Evolutionary conservation across 2,888 invertebrate species (phyloP), one percentile per base, ranked within the genome.

Genomic region (Thymelicus sylvestris): DNA sequence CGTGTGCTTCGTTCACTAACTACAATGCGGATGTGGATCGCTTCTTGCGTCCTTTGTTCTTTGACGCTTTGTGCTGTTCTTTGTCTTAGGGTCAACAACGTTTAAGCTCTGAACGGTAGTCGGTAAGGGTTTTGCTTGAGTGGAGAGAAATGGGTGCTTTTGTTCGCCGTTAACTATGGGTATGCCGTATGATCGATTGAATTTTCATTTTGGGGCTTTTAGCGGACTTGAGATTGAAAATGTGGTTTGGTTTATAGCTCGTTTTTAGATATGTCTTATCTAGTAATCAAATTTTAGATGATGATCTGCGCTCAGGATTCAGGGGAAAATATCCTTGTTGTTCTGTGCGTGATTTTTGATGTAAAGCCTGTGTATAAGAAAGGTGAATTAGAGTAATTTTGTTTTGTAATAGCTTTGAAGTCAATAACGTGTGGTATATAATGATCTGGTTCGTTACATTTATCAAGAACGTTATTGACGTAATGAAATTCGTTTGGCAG

Each of bases 41-140:
- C 48, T 64, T 31, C 50, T 50, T 47, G 50, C 15, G n/a, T 63
- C 63, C 64, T 64, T 64, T 64, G 64, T 64, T 52, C 13, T 19
- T 19, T 4, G 41, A 19, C 39, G 52, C 12, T 61, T 24, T 63
- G 44, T 63, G 31, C n/a, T 1, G n/a, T 38, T n/a, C 59, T 39
- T 24, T 24, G 63, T 55, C 55, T 55, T 63, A 48, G 38, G 63
- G 48, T 63, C 50, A 63, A 63, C 48, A 50, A 38, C 50, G 63
- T 48, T 63, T 63, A 48, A 10, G n/a, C n/a, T 50, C 15, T 50
- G 63, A 63, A 48, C 38, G n/a, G 31, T 19, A 19, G 19, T 19
- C 19, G 19, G 19, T n/a, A 7, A 8, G n/a, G 50, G 31, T 38
- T 63, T 50, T 50, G 50, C 8, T 50, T 48, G 50, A 52, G 50